Base-by-base conservation (phyloP, 2,888 invertebrate species). In the Watsonalla binaria region DNA sequence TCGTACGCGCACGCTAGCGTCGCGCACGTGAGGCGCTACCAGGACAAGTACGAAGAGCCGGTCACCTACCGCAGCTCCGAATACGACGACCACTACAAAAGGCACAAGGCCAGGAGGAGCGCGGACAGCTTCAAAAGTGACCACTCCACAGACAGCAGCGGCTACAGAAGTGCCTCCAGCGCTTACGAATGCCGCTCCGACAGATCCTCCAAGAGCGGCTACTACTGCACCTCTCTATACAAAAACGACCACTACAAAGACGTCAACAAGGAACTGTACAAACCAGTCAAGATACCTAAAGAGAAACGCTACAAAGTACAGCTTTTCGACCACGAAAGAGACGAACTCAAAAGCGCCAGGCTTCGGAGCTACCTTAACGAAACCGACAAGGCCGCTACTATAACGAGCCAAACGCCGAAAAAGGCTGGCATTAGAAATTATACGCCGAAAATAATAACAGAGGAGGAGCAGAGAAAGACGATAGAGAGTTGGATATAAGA, bases 391-490 rank as follows among this genome's bases (percentile, higher is more conserved):
- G 88, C 89, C 45, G 91, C 90, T 72, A 78, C 86, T 2, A 90
- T 90, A 57, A 63, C 72, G 8, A 76, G 70, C 6, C 70, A 81
- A 6, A 80, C 75, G 58, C 74, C 82, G 58, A 93, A 92, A 76
- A 93, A 89, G 65, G 92, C 86, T 54, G 93, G 94, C 49, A 93
- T 95, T 62, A 90, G 95, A 62, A 94, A 94, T 77, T 95, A 95
- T 64, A 94, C 94, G 15, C 95, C 95, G 15, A 95, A 94, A 78
- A 94, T 94, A 57, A 80, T 94, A 46, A 90, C 92, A 33, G 92
- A 92, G 56, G 92, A 93, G 66, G 90, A 92, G 54, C 92, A 85
- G 66, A 82, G 79, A 60, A 88, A 90, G 72, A 86, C 91, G 72
- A 82, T 92, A 62, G 93, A 94, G 63, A 92, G 92, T 80, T 94